Evolutionary conservation across 2,113 vertebrate species (phyloP), one percentile per base, ranked within the genome.

Genomic region (Phylloscopus trochiloides): DNA sequence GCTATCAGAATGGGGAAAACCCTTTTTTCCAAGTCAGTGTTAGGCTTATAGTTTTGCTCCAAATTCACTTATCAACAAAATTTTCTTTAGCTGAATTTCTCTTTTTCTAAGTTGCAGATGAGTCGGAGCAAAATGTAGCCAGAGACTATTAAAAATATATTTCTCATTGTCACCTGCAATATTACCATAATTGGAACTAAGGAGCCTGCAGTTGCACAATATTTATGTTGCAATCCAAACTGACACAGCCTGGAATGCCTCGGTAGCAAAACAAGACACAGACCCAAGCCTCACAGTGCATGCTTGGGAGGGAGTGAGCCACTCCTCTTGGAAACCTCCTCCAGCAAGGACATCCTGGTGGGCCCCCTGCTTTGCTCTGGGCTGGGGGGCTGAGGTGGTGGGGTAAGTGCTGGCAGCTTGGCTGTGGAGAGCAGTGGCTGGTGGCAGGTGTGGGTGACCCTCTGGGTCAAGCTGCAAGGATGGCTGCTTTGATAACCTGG

Each of bases 211-310:
- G 55, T 92, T 94, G 63, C 77, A 80, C 88, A 93, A 31, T 97
- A 92, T 96, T 97, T 94, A 78, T 86, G 93, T 88, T 96, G 81
- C 57, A 90, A 63, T 97, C 92, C 86, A 95, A 86, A 94, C 61
- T 87, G 65, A 90, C 82, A 63, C 31, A 58, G 83, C 34, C 75
- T 91, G 79, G 83, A 95, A 94, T 92, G 79, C 66, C 40, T 82
- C 1, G 1, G 67, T 54, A 86, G 67, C 85, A 91, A 83, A 96
- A 85, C 62, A 88, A 73, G 86, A 66, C 71, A 31, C 87, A 88
- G 90, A 88, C 85, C 47, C 10, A 17, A 78, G 54, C 38, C 26
- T 92, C 1, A 1, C 1, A 7, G 34, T 0, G 7, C 32, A 3
- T 2, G 5, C 36, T 38, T 75, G 36, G 58, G 52, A 57, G 34